Conservation (phyloP, 1,140 invertebrate genomes). For the Lucilia cuprina region DNA sequence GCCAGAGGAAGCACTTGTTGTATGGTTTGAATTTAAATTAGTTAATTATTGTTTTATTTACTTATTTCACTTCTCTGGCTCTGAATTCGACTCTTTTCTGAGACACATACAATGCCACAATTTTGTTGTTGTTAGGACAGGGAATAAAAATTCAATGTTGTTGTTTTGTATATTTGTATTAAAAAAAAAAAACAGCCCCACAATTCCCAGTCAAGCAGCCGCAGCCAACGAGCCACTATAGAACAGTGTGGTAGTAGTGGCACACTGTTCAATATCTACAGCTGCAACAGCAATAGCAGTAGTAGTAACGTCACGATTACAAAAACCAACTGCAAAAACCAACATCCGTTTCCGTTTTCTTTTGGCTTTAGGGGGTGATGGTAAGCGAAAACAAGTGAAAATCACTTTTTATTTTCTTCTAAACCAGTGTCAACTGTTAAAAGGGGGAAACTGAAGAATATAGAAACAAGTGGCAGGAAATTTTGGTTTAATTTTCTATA, state of each 20-base stretch:
- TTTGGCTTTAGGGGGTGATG: constrained; percentile 15
- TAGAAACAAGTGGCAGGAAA: not conserved
- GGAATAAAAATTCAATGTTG: not conserved
- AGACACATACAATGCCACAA: not conserved
- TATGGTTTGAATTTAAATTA: constrained; percentile 34
- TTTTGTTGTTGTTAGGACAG: not conserved
- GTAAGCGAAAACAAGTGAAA: not conserved
- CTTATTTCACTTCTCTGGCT: constrained; percentile 13
- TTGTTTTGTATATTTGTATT: not conserved
- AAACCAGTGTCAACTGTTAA: not conserved
- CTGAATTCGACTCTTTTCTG: not conserved
- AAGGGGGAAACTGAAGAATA: not conserved
- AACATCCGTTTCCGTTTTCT: constrained; percentile 27
- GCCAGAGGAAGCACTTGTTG: constrained; percentile 23
- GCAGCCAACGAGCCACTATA: not conserved
- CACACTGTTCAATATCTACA: no score
- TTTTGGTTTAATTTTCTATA: constrained; percentile 2
- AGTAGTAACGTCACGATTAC: constrained; percentile 16
- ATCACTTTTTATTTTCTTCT: not conserved
- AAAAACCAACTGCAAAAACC: constrained; percentile 29
- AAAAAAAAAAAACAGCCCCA: not conserved
- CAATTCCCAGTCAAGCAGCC: not conserved
- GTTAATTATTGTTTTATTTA: constrained; percentile 34
- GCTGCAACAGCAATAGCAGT: not conserved
- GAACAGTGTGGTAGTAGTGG: not conserved